Conservation (phyloP, 2,113 vertebrate species). For the Tamias sibiricus region DNA sequence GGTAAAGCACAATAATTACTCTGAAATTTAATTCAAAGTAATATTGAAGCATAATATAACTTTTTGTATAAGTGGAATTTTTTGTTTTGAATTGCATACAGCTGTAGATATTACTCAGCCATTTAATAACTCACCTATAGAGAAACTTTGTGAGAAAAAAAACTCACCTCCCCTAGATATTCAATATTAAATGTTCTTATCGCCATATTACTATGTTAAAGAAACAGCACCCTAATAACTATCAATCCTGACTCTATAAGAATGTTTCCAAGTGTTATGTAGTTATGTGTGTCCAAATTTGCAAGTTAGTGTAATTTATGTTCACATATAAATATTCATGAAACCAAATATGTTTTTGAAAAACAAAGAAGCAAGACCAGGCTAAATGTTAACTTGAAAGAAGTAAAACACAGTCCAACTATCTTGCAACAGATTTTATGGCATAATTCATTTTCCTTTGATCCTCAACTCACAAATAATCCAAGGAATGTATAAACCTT, state of each 20-base stretch:
- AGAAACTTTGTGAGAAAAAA: neutral
- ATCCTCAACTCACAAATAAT: neutral
- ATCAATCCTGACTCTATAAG: neutral
- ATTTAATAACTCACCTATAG: neutral
- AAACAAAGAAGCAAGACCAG: constrained; percentile 28
- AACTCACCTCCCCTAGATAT: neutral
- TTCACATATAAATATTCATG: constrained; percentile 46
- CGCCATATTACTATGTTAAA: neutral
- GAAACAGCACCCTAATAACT: constrained; percentile 7
- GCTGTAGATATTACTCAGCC: neutral
- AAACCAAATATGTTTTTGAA: constrained; percentile 8
- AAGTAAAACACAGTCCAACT: neutral
- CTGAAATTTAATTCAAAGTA: constrained; percentile 57
- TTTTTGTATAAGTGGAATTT: neutral
- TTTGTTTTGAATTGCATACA: neutral
- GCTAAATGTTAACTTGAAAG: neutral
- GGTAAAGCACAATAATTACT: constrained; percentile 36
- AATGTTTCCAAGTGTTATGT: constrained; percentile 1
- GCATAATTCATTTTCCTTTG: constrained; percentile 9
- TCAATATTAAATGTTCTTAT: neutral
- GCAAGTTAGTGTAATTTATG: constrained; percentile 11
- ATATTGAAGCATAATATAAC: constrained; percentile 44
- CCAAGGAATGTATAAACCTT: neutral
- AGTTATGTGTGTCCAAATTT: neutral
- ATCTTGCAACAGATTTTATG: neutral